phyloP scores from a whole-genome alignment of 2,888 invertebrate genomes.

The Plusia festucae region DNA sequence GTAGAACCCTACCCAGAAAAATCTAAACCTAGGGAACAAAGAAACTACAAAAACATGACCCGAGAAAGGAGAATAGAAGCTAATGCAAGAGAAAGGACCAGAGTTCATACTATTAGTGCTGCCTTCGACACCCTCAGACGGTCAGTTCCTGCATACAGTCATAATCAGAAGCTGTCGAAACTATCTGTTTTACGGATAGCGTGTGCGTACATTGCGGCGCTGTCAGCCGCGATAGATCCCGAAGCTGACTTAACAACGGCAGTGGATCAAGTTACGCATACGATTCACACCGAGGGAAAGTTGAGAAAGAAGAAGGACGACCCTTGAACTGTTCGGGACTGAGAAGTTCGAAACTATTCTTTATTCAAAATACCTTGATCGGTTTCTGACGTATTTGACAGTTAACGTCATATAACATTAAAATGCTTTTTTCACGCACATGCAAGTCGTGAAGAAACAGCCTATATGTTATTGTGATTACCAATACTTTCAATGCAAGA shows the following conservation, averaged over 20 bases:
- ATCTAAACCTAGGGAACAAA: constrained; percentile 90
- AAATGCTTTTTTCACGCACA: neutral
- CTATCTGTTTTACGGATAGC: constrained; percentile 97
- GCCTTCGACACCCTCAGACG: constrained; percentile 96
- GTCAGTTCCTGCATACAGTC: constrained; percentile 96
- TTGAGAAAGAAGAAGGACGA: constrained; percentile 96
- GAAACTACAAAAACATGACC: constrained; percentile 99
- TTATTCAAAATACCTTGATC: constrained; percentile 44
- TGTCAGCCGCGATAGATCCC: constrained; percentile 93
- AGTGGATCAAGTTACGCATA: constrained; percentile 96
- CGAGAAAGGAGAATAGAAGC: constrained; percentile 97
- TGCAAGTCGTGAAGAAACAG: constrained; percentile 11
- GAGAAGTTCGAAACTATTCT: constrained; percentile 33
- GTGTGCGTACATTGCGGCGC: constrained; percentile 96
- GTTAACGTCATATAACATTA: constrained; percentile 4
- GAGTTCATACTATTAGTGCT: constrained; percentile 98
- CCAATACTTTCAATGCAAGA: neutral
- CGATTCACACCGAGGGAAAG: constrained; percentile 97
- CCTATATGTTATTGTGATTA: neutral
- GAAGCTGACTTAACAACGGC: constrained; percentile 92
- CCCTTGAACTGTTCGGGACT: constrained; percentile 67
- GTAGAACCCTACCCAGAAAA: constrained; percentile 72
- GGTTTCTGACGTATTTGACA: constrained; percentile 38
- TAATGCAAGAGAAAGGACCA: constrained; percentile 96
- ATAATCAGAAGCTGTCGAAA: constrained; percentile 98